Evolutionary conservation across 2,113 vertebrate genomes (phyloP), one percentile per base, ranked within the genome.

Genomic region (Cheirogaleus medius): DNA sequence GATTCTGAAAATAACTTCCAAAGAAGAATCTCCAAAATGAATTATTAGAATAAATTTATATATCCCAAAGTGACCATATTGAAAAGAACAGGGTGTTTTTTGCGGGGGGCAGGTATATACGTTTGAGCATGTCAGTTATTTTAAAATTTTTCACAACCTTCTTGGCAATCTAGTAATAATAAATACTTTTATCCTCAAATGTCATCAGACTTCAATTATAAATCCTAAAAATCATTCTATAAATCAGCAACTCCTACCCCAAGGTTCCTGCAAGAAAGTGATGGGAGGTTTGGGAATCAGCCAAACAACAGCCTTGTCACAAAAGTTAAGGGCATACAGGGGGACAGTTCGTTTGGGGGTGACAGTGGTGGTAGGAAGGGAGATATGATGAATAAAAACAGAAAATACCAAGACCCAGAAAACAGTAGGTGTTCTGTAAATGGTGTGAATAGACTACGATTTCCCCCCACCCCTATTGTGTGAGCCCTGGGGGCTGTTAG

Each of bases 1-100:
- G 11, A 89, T 89, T 92, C 92, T 56, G 10, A 86, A 96, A 89
- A 56, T 69, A 88, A 81, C 7, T 81, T 91, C 29, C 76, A 73
- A 68, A 34, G 5, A 76, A 63, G 52, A 86, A 56, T 83, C 87
- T 86, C 37, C 69, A 90, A 81, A 78, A 37, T 87, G 1, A 95
- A 63, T 84, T 8, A 23, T 49, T 81, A 90, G 64, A 95, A 66
- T 87, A 85, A 37, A 71, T 71, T 66, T 71, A 37, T 77, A 25
- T 58, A 52, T 84, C 54, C 12, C 49, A 81, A 69, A 21, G 2
- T 80, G 66, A 76, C 60, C n/a, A 34, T 63, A 87, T 66, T 76
- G 32, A 91, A 92, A 90, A 89, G 74, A 91, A 60, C 3, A 47
- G 44, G 34, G 0, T 90, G 32, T 77, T 9, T 56, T 88, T 60